A percentile compares a stretch with the other conserved stretches of the same genome.
phyloP scores from a whole-genome alignment of 2,888 invertebrate genomes.

The Drosophila cyrtoloma region DNA sequence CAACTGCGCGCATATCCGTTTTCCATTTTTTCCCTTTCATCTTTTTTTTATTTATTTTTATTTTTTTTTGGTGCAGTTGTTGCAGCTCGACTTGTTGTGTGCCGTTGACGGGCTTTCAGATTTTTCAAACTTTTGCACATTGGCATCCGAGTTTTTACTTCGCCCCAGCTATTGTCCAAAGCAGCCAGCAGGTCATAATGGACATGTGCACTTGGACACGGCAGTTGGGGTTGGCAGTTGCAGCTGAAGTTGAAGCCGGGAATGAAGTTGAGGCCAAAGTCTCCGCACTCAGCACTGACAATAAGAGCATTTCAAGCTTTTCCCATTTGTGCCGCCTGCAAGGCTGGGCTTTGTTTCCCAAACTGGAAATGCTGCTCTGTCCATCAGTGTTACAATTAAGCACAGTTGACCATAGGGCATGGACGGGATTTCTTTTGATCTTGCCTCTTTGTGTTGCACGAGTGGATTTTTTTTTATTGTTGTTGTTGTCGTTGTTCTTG shows the following conservation, averaged over 20 bases:
- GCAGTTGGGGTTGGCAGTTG: neutral
- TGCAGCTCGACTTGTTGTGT: slow-evolving; percentile 50
- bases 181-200: slow-evolving; percentile 51
- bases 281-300: slow-evolving; percentile 50
- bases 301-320: slow-evolving; percentile 65
- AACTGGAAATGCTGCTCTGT: slow-evolving; percentile 50
- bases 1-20: slow-evolving; percentile 74
- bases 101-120: slow-evolving; percentile 74
- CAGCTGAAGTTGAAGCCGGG: neutral
- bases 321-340: slow-evolving; percentile 41
- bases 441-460: slow-evolving; percentile 15
- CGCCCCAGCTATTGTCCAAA: slow-evolving; percentile 51
- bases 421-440: slow-evolving; percentile 35
- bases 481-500: slow-evolving; percentile 11
- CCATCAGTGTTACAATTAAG: slow-evolving; percentile 60
- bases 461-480: slow-evolving; percentile 24
- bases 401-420: slow-evolving; percentile 51
- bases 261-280: slow-evolving; percentile 19
- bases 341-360: slow-evolving; percentile 56
- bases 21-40: slow-evolving; percentile 18
- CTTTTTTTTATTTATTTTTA: slow-evolving; percentile 12
- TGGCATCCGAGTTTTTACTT: slow-evolving; percentile 67
- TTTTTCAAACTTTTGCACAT: slow-evolving; percentile 73
- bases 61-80: slow-evolving; percentile 17
- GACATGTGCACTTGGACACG: slow-evolving; percentile 51